Percentiles rank a stretch among this genome's conserved stretches.
phyloP scores from a whole-genome alignment of 2,888 invertebrate species.

The Hybos culiciformis region DNA sequence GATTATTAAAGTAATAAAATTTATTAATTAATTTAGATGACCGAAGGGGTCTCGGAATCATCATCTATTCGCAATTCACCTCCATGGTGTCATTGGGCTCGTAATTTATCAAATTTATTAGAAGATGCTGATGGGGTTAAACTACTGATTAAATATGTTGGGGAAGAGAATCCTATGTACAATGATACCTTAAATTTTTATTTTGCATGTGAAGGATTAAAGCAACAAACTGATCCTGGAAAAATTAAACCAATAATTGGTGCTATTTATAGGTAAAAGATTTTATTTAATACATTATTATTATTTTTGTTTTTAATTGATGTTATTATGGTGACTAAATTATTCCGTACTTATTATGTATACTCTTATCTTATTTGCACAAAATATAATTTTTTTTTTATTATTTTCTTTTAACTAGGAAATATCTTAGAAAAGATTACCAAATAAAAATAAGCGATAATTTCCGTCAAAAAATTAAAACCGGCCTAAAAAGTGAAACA shows the following conservation, averaged over 20 bases:
- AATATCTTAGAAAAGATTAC: slow-evolving; percentile 65
- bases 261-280: slow-evolving; percentile 60
- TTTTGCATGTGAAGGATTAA: slow-evolving; percentile 83
- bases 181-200: slow-evolving; percentile 79
- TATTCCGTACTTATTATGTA: neutral
- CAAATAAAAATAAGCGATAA: slow-evolving; percentile 72
- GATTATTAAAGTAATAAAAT: neutral
- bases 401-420: slow-evolving; percentile 11
- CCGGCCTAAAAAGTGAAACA: slow-evolving; percentile 54
- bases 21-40: slow-evolving; percentile 24
- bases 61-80: slow-evolving; percentile 37
- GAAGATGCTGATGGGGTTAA: slow-evolving; percentile 83
- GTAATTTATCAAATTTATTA: slow-evolving; percentile 67
- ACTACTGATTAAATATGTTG: slow-evolving; percentile 70
- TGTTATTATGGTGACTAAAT: neutral
- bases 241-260: slow-evolving; percentile 61
- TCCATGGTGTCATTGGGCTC: slow-evolving; percentile 77
- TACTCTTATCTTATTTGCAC: neutral
- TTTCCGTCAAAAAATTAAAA: slow-evolving; percentile 62
- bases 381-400: neutral
- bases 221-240: slow-evolving; percentile 62
- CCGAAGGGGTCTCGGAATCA: slow-evolving; percentile 34
- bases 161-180: slow-evolving; percentile 63
- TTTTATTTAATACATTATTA: neutral
- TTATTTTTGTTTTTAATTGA: neutral